phyloP scores from a whole-genome alignment of 2,797 vertebrate species.

The Sciurus carolinensis region DNA sequence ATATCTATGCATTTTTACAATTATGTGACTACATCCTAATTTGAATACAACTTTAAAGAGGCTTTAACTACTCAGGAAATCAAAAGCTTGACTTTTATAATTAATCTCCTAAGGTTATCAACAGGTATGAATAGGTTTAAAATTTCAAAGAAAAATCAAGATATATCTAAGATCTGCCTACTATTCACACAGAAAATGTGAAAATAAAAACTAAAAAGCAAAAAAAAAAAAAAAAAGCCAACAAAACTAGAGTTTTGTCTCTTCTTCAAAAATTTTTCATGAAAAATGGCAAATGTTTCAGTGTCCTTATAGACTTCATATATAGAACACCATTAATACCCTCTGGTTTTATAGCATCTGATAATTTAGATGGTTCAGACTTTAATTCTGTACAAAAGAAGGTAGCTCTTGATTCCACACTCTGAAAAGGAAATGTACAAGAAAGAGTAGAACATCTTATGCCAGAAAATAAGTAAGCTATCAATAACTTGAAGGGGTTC shows the following conservation, averaged over 20 bases:
- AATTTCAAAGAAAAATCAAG: conserved; percentile 48
- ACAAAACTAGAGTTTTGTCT: not conserved
- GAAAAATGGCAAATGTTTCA: conserved; percentile 42
- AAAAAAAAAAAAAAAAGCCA: not conserved
- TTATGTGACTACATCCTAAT: not conserved
- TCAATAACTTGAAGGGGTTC: not conserved
- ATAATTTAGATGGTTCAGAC: not conserved
- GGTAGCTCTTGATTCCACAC: not conserved
- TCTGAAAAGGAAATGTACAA: conserved; percentile 12
- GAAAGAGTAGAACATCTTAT: not conserved
- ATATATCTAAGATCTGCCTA: not conserved
- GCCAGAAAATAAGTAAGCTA: conserved; percentile 26
- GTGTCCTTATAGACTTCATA: not conserved
- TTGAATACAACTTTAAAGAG: not conserved
- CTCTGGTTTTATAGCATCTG: not conserved
- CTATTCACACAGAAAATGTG: conserved; percentile 15
- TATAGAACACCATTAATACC: conserved; percentile 24
- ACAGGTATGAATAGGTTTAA: not conserved
- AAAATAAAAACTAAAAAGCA: conserved; percentile 29
- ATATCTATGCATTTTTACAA: not conserved
- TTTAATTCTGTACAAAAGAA: conserved; percentile 48
- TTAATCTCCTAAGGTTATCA: not conserved
- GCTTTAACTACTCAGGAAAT: conserved; percentile 36
- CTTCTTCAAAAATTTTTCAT: not conserved
- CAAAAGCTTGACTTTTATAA: not conserved